These are phyloP conservation scores for Eudemis profundana DNA, from an alignment of 2,888 invertebrate species.

Conservation along the genomic window DNA sequence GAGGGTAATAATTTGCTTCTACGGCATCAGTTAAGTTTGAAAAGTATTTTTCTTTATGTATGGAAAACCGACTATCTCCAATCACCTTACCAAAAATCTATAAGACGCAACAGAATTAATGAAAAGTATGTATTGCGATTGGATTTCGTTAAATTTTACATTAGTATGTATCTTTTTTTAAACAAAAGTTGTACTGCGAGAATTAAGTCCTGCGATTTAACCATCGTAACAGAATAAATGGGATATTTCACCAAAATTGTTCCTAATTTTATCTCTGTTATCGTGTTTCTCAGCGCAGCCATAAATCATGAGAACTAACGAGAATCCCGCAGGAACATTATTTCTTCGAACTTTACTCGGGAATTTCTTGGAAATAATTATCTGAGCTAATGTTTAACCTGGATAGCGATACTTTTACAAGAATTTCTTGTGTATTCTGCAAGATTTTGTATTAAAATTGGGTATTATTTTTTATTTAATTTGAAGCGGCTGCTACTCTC, in stretches of 20 bases:
- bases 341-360: constrained; percentile 35
- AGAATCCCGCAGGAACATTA: constrained; percentile 39
- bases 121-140: too few species aligned
- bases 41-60: too few species aligned
- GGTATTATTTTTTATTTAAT: neutral
- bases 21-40: too few species aligned
- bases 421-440: neutral
- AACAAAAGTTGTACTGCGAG: neutral
- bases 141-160: too few species aligned
- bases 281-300: constrained; percentile 32
- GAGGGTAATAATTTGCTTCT: too few species aligned
- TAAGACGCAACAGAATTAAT: too few species aligned
- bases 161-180: too few species aligned
- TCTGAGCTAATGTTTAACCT: constrained; percentile 28
- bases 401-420: constrained; percentile 3
- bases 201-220: neutral
- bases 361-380: constrained; percentile 35
- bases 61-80: too few species aligned
- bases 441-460: neutral
- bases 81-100: too few species aligned
- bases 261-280: constrained; percentile 31
- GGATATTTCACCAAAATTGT: constrained; percentile 21
- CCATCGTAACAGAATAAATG: constrained; percentile 3
- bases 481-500: too few species aligned
- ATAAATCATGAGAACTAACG: constrained; percentile 45